Base-by-base conservation (phyloP, 2,888 invertebrate species). In the Eupithecia abbreviata region DNA sequence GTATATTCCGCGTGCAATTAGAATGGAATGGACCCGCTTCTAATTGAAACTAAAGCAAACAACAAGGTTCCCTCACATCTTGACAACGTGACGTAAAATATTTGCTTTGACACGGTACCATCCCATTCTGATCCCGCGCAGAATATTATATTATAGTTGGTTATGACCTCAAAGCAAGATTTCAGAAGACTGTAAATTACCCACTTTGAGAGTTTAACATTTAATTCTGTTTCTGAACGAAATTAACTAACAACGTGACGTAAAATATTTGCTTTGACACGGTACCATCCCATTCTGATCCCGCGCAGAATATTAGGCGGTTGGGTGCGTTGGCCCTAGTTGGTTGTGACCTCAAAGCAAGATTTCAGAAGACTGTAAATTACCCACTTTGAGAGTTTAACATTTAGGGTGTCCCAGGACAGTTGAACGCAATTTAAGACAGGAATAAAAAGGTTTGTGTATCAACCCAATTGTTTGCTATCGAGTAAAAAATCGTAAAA, bases 171-270 rank as follows among this genome's bases (percentile, higher is more conserved):
- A 75, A 76, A 74, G 75, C 69, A 76, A 78, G 58, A 74, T 70
- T 70, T 65, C 49, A 5, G 10, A 15, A 70, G 70, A 74, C 66
- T 47, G 49, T 76, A 77, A 78, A 76, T 75, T 78, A 78, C 58
- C 72, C 73, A 76, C 79, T 77, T 72, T 73, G 66, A 69, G 71
- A 75, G 72, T n/a, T n/a, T n/a, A n/a, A 71, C 73, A 72, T 70
- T 74, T 73, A 43, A n/a, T n/a, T n/a, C n/a, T n/a, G n/a, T n/a
- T n/a, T n/a, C n/a, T n/a, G n/a, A n/a, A n/a, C n/a, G n/a, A n/a
- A n/a, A n/a, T n/a, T n/a, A n/a, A n/a, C n/a, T n/a, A n/a, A 51
- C 15, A 51, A 51, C 3, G 47, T 47, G 47, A 47, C 47, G 10
- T 47, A 45, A 45, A 45, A 51, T 51, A 51, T 4, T 51, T 51